Evolutionary conservation across 2,797 vertebrate genomes (phyloP), one percentile per base, ranked within the genome.

Genomic region (Esox masquinongy): DNA sequence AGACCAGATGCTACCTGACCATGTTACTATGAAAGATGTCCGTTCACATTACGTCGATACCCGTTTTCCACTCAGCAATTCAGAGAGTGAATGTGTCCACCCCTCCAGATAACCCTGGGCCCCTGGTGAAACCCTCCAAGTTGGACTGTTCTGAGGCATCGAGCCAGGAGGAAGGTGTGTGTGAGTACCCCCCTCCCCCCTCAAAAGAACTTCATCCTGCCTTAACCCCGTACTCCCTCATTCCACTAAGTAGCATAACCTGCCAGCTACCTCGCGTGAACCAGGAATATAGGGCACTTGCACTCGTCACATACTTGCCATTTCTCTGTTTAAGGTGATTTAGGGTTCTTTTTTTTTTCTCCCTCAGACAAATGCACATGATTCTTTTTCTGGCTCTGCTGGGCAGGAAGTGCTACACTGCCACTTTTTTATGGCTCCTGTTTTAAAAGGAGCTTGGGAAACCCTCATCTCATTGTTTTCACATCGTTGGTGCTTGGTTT

Each of bases 131-230:
- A 87, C 88, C 86, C 82, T 95, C 94, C 87, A 95, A 94, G 75
- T 94, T 94, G 87, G 95, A 97, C 88, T 96, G 95, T 86, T 97
- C 97, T 59, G 97, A 97, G 86, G 95, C 94, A 79, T 98, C 97
- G 87, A 98, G 97, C 93, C 96, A 96, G 92, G 97, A 98, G 86
- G 97, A 98, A 96, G 97, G 96, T 97, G 83, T 83, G 88, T 72
- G 16, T 24, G 61, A 73, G 70, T 43, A 29, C 56, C 47, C 43
- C 9, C 43, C 43, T 2, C 31, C 19, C 34, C 50, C 29, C 19
- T 16, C 59, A 2, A 2, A 24, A 56, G 16, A 9, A 12, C 56
- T 15, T n/a, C 31, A 22, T 24, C 39, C 61, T 61, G 6, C 36
- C n/a, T 7, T 7, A 66, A 70, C 72, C 36, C 39, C n/a, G 36